phyloP scores from a whole-genome alignment of 1,140 invertebrate species.

The Cydia splendana region DNA sequence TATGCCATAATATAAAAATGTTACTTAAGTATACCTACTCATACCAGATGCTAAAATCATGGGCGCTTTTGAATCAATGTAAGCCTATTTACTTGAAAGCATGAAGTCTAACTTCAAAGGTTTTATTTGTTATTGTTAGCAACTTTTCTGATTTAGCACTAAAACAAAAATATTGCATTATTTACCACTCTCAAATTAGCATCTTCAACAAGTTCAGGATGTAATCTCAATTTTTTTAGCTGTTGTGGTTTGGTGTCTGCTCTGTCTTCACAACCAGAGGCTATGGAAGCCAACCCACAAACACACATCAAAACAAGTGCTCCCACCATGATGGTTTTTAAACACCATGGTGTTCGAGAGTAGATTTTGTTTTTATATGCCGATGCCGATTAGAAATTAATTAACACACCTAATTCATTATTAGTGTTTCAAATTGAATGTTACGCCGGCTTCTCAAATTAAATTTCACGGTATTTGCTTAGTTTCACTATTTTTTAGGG shows the following conservation, averaged over 20 bases:
- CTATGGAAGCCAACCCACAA: not conserved
- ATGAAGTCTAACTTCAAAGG: not conserved
- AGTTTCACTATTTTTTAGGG: constrained; percentile 32
- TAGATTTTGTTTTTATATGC: not conserved
- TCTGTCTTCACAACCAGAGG: not conserved
- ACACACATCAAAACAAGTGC: not conserved
- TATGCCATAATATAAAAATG: too few species aligned
- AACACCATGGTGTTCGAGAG: not conserved
- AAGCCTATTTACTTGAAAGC: too few species aligned
- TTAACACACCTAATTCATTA: not conserved
- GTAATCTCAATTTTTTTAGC: constrained; percentile 38
- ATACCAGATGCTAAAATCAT: too few species aligned
- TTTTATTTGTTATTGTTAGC: too few species aligned
- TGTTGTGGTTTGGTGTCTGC: constrained; percentile 42
- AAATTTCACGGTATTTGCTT: not conserved
- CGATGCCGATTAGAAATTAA: not conserved
- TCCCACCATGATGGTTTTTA: not conserved
- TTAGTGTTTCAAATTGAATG: not conserved
- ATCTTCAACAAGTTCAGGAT: constrained; percentile 52
- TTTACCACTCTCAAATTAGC: constrained; percentile 57
- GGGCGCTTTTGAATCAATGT: too few species aligned
- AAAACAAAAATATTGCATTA: not conserved
- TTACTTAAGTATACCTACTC: too few species aligned
- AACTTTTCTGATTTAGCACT: too few species aligned
- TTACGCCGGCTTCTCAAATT: not conserved